Base-by-base conservation (phyloP, 2,113 vertebrate genomes). In the Gymnocephalus cernua region DNA sequence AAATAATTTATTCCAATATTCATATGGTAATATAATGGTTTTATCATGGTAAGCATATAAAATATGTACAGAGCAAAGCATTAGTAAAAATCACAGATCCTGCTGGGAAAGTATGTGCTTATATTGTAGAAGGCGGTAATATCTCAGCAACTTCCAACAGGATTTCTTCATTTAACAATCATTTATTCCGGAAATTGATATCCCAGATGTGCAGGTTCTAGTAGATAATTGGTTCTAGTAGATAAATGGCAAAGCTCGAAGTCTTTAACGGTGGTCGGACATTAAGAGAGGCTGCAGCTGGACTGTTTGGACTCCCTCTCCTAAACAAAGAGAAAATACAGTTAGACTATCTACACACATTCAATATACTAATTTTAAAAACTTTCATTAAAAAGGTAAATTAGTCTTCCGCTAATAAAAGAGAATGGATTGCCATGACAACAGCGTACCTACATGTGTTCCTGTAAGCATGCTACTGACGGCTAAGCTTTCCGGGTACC, bases 1-100 rank as follows among this genome's bases (percentile, higher is more conserved):
- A 93, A 95, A 95, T 95, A 94, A 95, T 95, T 95, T 95, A 95
- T 95, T 95, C 70, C 66, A 90, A 87, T 87, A 93, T 89, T 90
- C 76, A 93, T 91, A 80, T 84, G 89, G 47, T 82, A 89, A 90
- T 88, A 93, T 87, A 90, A 83, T 77, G 58, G 72, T 77, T 88
- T 82, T 67, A 86, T 90, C 62, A 88, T 91, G 74, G 91, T 90
- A 35, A 77, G 84, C 86, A 90, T 96, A 95, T 92, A 95, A 95
- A 95, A 95, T 94, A 95, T 95, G 56, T 93, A 95, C 93, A 95
- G 44, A 93, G 88, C 86, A 90, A 85, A 82, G 85, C 64, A 91
- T 89, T 68, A 29, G 82, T 91, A 91, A 83, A 93, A 95, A 93
- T 76, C 72, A 87, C 84, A 84, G 79, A 83, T 76, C 81, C 73